A percentile compares a stretch with the other conserved stretches of the same genome.
These are phyloP conservation scores for Drosophila limbata DNA, from an alignment of 2,888 invertebrate genomes.

Conservation along the genomic window DNA sequence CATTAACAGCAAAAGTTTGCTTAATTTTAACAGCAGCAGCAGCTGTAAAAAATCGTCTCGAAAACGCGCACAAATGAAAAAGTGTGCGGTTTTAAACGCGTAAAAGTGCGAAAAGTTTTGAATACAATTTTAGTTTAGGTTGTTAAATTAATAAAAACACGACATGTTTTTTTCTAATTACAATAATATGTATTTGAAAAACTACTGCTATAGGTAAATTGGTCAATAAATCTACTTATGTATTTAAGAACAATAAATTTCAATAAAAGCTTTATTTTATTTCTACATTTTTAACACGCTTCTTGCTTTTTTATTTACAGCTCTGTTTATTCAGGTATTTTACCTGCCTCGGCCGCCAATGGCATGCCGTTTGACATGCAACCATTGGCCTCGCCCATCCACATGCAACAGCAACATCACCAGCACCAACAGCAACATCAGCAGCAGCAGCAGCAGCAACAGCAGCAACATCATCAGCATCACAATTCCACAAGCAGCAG, in stretches of 20 bases:
- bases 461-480: slow-evolving; percentile 66
- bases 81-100: slow-evolving; percentile 41
- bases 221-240: background rate
- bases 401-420: slow-evolving; percentile 53
- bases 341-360: slow-evolving; percentile 82
- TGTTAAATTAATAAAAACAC: background rate
- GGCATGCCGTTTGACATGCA: slow-evolving; percentile 83
- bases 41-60: slow-evolving; percentile 23
- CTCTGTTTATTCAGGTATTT: slow-evolving; percentile 83
- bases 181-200: slow-evolving; percentile 83
- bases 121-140: background rate
- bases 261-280: background rate
- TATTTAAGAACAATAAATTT: background rate
- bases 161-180: slow-evolving; percentile 83
- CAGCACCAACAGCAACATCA: slow-evolving; percentile 63
- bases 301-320: slow-evolving; percentile 61
- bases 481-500: slow-evolving; percentile 68
- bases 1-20: slow-evolving; percentile 32
- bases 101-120: background rate
- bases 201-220: slow-evolving; percentile 83
- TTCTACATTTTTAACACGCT: background rate
- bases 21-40: slow-evolving; percentile 27
- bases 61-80: slow-evolving; percentile 42
- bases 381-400: slow-evolving; percentile 66
- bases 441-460: slow-evolving; percentile 58